Percentiles rank a stretch among this genome's conserved stretches.
These are phyloP conservation scores for Mythimna vitellina DNA, from an alignment of 2,888 invertebrate genomes.

Conservation along the genomic window DNA sequence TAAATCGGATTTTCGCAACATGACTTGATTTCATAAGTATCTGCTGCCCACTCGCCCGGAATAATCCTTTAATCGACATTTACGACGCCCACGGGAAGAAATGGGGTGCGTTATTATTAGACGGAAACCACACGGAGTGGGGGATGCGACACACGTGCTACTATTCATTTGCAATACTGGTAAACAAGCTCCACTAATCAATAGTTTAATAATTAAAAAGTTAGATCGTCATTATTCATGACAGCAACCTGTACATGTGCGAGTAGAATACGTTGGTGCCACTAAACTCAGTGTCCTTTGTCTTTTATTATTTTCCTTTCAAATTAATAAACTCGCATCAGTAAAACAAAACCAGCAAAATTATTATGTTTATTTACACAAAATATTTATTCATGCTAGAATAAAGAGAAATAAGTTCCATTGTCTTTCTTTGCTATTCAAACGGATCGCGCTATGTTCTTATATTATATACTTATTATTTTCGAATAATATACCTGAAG, in stretches of 20 bases:
- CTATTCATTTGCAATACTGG: constrained; percentile 11
- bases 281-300: constrained; percentile 28
- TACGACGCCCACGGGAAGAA: constrained; percentile 51
- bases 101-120: constrained; percentile 52
- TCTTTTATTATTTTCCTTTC: constrained; percentile 24
- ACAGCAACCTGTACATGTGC: constrained; percentile 5
- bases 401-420: constrained; percentile 44
- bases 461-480: not conserved
- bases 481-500: constrained; percentile 43
- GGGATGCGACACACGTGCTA: constrained; percentile 19
- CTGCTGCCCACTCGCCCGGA: constrained; percentile 21
- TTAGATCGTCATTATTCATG: constrained; percentile 16
- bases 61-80: constrained; percentile 34
- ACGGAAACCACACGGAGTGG: constrained; percentile 39
- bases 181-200: constrained; percentile 18
- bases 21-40: constrained; percentile 35
- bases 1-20: constrained; percentile 15
- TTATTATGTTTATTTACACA: constrained; percentile 36
- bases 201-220: constrained; percentile 9
- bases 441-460: constrained; percentile 22
- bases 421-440: constrained; percentile 38
- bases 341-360: constrained; percentile 29
- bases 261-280: not conserved
- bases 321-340: constrained; percentile 25
- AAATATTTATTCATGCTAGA: constrained; percentile 29